These are phyloP conservation scores for Heterotilapia buettikoferi DNA, from an alignment of 2,113 vertebrate genomes.

Conservation along the genomic window DNA sequence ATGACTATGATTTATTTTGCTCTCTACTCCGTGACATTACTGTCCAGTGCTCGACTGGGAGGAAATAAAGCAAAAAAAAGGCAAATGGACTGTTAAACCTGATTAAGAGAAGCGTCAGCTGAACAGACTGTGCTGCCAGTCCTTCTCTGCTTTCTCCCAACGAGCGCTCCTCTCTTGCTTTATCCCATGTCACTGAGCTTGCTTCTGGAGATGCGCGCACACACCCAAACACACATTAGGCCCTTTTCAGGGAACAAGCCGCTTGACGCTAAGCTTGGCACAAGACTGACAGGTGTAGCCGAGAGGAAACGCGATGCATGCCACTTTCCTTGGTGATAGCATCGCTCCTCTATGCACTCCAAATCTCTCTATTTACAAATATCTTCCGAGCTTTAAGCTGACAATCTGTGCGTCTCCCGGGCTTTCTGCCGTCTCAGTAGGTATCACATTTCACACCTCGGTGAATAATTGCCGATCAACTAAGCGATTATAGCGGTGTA, in stretches of 20 bases:
- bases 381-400: slow-evolving; percentile 16
- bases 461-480: slow-evolving; percentile 65
- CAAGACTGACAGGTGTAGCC: slow-evolving; percentile 72
- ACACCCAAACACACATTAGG: slow-evolving; percentile 16
- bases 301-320: slow-evolving; percentile 58
- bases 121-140: slow-evolving; percentile 26
- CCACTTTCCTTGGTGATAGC: slow-evolving; percentile 50
- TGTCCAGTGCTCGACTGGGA: slow-evolving; percentile 28
- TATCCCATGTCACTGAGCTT: slow-evolving; percentile 1
- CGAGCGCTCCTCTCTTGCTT: not conserved
- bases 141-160: not conserved
- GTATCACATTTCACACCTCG: slow-evolving; percentile 54
- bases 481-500: slow-evolving; percentile 55
- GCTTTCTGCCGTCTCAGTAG: slow-evolving; percentile 32
- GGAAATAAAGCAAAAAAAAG: not conserved
- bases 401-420: slow-evolving; percentile 18
- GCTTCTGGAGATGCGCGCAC: not conserved
- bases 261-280: slow-evolving; percentile 47
- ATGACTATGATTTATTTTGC: slow-evolving; percentile 52
- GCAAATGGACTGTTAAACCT: slow-evolving; percentile 67
- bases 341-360: slow-evolving; percentile 41
- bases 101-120: slow-evolving; percentile 59
- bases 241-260: slow-evolving; percentile 11
- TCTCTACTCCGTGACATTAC: slow-evolving; percentile 26
- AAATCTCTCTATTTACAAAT: slow-evolving; percentile 29